Evolutionary conservation across 2,797 vertebrate genomes (phyloP), one percentile per base, ranked within the genome.

Genomic region (Tympanoctomys barrerae): DNA sequence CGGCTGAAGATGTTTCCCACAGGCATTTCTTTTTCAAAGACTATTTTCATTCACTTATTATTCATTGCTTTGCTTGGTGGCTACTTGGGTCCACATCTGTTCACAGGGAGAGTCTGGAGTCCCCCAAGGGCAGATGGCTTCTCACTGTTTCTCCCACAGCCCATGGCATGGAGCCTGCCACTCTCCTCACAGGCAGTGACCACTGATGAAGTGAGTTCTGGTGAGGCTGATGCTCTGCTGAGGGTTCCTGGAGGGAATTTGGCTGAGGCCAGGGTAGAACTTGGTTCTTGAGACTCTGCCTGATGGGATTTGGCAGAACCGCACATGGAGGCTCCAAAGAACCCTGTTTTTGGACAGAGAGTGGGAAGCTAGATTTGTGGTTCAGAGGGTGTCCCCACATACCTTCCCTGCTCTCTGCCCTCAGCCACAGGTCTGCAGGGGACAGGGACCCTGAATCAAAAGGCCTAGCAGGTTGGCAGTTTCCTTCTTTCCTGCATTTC

Each of bases 1-100:
- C 39, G 39, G 83, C 87, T 78, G 75, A 96, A 77, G 86, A n/a
- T 82, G 59, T 46, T 49, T 93, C 87, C 80, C 84, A 64, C 2
- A 78, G 87, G 64, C 66, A 36, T 62, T 66, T 91, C 81, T 61
- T 80, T 61, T 73, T 66, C 57, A 77, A 54, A 94, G 57, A 61
- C 61, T 31, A 8, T 61, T 54, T 80, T n/a, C 59, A 28, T 21
- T 83, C 84, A 68, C 49, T 75, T 82, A 18, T 46, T 49, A 52
- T 66, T 1, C 31, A 2, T 49, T 2, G 16, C 42, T 68, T 84
- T 42, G 68, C 84, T 66, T 46, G 71, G 57, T 18, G 24, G 66
- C n/a, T 28, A 7, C 31, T 19, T 42, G 64, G 24, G 77, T 59
- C 33, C 7, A 0, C 4, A 22, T 75, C 64, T 22, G 57, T 62